A percentile compares a stretch with the other conserved stretches of the same genome.
phyloP scores from a whole-genome alignment of 2,113 vertebrate species.

The Bos javanicus region DNA sequence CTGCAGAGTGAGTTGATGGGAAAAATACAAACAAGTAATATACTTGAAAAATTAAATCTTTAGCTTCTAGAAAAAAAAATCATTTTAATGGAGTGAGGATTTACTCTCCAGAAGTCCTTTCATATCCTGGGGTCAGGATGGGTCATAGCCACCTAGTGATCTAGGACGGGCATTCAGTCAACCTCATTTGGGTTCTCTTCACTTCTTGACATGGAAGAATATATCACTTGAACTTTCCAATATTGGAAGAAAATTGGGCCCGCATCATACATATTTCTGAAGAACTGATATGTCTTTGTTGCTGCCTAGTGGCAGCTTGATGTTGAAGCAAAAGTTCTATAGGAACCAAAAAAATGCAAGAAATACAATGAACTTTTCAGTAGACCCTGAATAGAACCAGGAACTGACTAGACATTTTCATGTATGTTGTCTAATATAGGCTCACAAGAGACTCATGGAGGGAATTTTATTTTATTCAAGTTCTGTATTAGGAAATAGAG shows the following conservation, averaged over 20 bases:
- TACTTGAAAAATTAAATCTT: slow-evolving; percentile 18
- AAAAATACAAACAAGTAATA: background rate
- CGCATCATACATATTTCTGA: background rate
- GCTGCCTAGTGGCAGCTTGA: background rate
- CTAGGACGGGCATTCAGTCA: background rate
- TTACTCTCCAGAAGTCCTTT: background rate
- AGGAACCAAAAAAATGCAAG: background rate
- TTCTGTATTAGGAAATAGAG: background rate
- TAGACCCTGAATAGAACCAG: background rate
- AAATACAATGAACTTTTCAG: background rate
- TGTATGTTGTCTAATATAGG: background rate
- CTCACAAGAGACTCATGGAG: background rate
- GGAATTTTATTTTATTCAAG: background rate
- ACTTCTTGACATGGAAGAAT: background rate
- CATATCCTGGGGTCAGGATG: background rate
- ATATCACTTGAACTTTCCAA: background rate
- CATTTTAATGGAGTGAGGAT: background rate
- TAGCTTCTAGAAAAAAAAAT: background rate
- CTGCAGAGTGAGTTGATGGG: background rate
- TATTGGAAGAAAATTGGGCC: background rate
- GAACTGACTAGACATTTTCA: background rate
- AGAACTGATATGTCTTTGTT: background rate
- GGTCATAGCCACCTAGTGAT: background rate
- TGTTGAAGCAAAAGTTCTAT: background rate
- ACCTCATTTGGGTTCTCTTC: background rate